These are phyloP conservation scores for Lissonota sp. DNA, from an alignment of 2,888 invertebrate genomes.

Conservation along the genomic window DNA sequence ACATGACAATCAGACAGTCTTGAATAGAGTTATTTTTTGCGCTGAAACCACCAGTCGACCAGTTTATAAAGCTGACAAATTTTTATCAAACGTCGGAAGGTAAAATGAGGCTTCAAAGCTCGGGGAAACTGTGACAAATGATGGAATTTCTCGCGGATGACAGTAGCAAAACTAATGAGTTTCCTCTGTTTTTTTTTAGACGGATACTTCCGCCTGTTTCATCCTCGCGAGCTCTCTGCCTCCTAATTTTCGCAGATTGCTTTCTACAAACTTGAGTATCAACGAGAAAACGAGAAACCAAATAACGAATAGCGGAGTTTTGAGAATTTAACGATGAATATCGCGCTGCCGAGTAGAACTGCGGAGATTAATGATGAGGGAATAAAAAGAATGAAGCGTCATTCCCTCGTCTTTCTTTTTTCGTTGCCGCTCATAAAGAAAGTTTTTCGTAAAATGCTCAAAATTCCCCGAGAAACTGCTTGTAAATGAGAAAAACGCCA, in stretches of 20 bases:
- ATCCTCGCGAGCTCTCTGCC: conserved; percentile 29
- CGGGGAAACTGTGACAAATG: conserved; percentile 66
- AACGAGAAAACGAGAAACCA: conserved; percentile 28
- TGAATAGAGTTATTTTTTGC: background rate
- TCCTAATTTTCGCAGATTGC: conserved; percentile 68
- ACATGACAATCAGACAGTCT: background rate
- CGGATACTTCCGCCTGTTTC: background rate
- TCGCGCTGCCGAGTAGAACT: conserved; percentile 39
- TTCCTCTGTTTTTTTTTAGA: conserved; percentile 64
- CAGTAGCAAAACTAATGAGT: conserved; percentile 68
- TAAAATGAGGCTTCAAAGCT: conserved; percentile 29
- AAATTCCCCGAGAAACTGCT: no score
- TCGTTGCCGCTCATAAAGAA: no score
- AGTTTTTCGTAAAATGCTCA: no score
- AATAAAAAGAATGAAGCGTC: conserved; percentile 56
- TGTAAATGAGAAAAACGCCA: background rate
- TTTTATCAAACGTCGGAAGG: conserved; percentile 63
- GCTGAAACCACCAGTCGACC: conserved; percentile 35
- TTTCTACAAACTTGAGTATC: conserved; percentile 20
- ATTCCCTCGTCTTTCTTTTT: conserved; percentile 7
- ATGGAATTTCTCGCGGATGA: conserved; percentile 51
- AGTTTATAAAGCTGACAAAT: conserved; percentile 64
- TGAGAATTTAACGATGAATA: conserved; percentile 32
- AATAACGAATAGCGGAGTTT: conserved; percentile 48
- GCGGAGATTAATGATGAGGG: conserved; percentile 59